Conservation (phyloP, 2,113 vertebrate species). For the Equus przewalskii region DNA sequence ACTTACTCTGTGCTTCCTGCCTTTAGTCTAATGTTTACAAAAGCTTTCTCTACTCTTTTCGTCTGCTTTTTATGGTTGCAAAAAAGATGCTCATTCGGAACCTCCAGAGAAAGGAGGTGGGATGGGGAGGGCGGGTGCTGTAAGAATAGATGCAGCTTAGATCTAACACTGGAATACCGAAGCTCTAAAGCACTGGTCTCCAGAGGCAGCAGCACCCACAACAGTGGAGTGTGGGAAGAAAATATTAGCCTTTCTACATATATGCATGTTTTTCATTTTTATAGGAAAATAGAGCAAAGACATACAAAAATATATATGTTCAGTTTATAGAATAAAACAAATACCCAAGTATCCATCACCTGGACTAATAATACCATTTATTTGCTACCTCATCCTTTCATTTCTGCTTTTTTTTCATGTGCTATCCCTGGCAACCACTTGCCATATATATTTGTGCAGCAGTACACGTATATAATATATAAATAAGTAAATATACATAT, state of each 20-base stretch:
- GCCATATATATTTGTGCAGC: not conserved
- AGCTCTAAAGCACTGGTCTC: not conserved
- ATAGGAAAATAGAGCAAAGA: not conserved
- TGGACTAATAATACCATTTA: not conserved
- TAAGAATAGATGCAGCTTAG: not conserved
- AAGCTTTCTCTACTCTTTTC: not conserved
- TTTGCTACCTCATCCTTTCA: not conserved
- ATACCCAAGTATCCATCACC: not conserved
- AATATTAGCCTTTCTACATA: not conserved
- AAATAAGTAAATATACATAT: not conserved
- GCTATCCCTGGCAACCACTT: not conserved
- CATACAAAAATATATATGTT: not conserved
- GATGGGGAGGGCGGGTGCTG: rapidly evolving
- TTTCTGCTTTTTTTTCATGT: not conserved
- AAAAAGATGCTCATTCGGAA: not conserved
- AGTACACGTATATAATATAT: not conserved
- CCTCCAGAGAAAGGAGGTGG: not conserved
- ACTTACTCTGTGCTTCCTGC: not conserved
- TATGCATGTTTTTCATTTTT: not conserved
- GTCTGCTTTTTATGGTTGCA: not conserved
- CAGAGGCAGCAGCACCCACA: not conserved
- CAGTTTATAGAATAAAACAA: not conserved
- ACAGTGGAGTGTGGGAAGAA: not conserved
- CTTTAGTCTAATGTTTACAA: not conserved
- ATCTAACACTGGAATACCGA: not conserved